phyloP scores from a whole-genome alignment of 1,140 invertebrate species.

The Neuroterus valhalla region DNA sequence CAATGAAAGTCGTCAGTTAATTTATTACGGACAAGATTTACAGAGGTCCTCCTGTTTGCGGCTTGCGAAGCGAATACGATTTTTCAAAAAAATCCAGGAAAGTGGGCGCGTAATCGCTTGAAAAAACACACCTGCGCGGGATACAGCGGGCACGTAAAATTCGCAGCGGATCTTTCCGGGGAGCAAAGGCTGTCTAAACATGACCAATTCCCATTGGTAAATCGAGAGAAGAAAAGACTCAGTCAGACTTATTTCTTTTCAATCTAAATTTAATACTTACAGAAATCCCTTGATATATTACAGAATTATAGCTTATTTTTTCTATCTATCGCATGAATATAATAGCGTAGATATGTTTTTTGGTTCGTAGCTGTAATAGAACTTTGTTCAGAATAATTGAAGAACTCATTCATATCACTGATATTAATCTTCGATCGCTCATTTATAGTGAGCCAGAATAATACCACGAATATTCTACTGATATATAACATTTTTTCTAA shows the following conservation, averaged over 20 bases:
- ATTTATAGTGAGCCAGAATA: no score
- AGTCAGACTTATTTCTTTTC: neutral
- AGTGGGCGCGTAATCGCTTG: slow-evolving; percentile 33
- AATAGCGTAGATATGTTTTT: no score
- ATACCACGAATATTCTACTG: no score
- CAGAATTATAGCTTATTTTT: no score
- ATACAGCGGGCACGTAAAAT: slow-evolving; percentile 21
- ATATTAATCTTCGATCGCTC: no score
- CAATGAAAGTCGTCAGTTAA: slow-evolving; percentile 25
- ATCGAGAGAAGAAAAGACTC: slow-evolving; percentile 23
- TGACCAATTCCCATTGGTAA: slow-evolving; percentile 36
- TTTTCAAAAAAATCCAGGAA: slow-evolving; percentile 20
- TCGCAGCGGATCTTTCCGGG: slow-evolving; percentile 32
- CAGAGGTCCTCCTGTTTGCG: slow-evolving; percentile 23
- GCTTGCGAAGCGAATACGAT: slow-evolving; percentile 18
- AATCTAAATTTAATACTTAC: neutral
- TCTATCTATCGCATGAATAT: no score
- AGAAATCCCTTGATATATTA: no score
- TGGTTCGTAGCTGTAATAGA: no score
- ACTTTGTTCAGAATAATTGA: no score
- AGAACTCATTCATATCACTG: no score
- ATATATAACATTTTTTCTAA: no score
- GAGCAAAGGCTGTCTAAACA: slow-evolving; percentile 49
- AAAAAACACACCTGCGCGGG: slow-evolving; percentile 47
- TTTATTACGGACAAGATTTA: slow-evolving; percentile 17